Base-by-base conservation (phyloP, 2,888 invertebrate species). In the Dermolepida albohirtum region DNA sequence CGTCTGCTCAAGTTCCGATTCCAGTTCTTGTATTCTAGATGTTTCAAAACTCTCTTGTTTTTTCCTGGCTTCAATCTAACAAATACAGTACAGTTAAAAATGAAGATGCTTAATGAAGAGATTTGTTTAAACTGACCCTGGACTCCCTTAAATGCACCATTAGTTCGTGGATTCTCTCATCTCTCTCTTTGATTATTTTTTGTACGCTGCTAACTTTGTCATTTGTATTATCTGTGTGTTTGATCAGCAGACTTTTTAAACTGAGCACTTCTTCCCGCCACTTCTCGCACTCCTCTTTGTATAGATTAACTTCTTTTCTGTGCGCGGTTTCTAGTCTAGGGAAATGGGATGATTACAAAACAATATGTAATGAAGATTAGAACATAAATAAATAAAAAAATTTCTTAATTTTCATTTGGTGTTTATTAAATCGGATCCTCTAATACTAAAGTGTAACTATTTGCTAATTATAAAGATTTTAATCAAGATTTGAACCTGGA, bases 251-350 rank as follows among this genome's bases (percentile, higher is more conserved):
- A 67, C 83, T 79, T 67, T 84, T 82, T 47, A 86, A 74, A 55
- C 75, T 78, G 2, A 81, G 78, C 0, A 88, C 81, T 74, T 90
- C 89, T 2, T 84, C 78, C 27, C 89, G 75, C 88, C 89, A 89
- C 74, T 89, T 90, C 64, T 88, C 86, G 47, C 87, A 86, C 76
- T 90, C 90, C 2, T 85, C 85, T 75, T 89, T 88, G 74, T 90
- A 91, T 16, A 87, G 87, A 16, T 86, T 86, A 22, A 90, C 84
- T 81, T 90, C 90, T 70, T 86, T 85, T 73, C 85, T 85, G 78
- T 91, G 89, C 64, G 89, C 86, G 70, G 88, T 87, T 75, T 89
- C 88, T 55, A 89, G 78, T 77, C 90, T 84, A 66, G 43, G 77
- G 74, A 41, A 29, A 67, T 7, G 8, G n/a, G 2, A 10, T 2